Conservation (phyloP, 2,797 vertebrate species). For the Chelon auratus region DNA sequence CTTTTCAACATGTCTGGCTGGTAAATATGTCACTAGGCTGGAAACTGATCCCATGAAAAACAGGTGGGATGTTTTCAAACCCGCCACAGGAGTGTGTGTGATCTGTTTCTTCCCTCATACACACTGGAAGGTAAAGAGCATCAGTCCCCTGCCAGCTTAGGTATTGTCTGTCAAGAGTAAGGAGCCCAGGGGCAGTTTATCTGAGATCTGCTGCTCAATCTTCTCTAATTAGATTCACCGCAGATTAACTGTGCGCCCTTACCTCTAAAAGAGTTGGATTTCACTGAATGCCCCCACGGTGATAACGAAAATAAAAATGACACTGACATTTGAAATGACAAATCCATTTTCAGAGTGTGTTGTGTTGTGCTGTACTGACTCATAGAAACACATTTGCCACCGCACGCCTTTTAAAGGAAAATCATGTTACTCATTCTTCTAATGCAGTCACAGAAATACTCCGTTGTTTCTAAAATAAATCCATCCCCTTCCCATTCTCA, state of each 20-base stretch:
- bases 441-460: conserved; percentile 13
- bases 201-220: conserved; percentile 54
- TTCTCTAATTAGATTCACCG: conserved; percentile 53
- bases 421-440: conserved; percentile 36
- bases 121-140: conserved; percentile 37
- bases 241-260: conserved; percentile 19
- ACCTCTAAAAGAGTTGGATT: conserved; percentile 38
- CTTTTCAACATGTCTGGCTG: conserved; percentile 69
- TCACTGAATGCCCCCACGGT: conserved; percentile 19
- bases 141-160: conserved; percentile 47
- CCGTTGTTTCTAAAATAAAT: background rate
- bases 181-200: conserved; percentile 43
- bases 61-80: conserved; percentile 72
- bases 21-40: conserved; percentile 71
- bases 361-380: conserved; percentile 43
- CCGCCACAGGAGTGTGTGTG: conserved; percentile 43
- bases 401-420: conserved; percentile 5
- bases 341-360: conserved; percentile 30
- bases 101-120: conserved; percentile 36
- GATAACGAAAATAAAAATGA: conserved; percentile 29
- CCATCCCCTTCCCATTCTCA: background rate
- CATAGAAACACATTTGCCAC: conserved; percentile 28
- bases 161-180: conserved; percentile 59
- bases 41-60: conserved; percentile 67
- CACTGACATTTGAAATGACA: conserved; percentile 54